Percentiles rank a stretch among this genome's conserved stretches.
Evolutionary conservation across 2,113 vertebrate genomes (phyloP).

Genomic region (Bucco capensis): DNA sequence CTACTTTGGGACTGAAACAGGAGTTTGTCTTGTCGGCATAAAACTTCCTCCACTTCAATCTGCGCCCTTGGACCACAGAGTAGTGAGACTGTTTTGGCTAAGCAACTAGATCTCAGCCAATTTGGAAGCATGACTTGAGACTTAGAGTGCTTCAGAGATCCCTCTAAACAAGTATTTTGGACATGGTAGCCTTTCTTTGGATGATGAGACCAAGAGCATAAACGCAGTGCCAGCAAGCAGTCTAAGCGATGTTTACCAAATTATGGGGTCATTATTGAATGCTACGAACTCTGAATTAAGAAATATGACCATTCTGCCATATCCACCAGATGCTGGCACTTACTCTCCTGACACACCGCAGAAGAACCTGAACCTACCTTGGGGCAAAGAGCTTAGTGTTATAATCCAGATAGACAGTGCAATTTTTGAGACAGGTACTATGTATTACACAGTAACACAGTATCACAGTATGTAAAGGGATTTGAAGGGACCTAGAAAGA

Average conservation of each 20-base stretch:
- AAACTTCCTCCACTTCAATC: too few relatives aligned
- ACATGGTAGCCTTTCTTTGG: background rate
- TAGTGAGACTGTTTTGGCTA: background rate
- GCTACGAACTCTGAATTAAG: background rate
- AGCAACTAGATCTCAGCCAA: background rate
- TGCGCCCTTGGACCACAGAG: too few relatives aligned
- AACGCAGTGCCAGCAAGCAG: background rate
- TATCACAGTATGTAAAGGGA: too few relatives aligned
- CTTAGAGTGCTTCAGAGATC: background rate
- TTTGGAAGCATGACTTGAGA: background rate
- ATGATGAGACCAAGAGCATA: background rate
- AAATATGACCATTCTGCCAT: fast-evolving
- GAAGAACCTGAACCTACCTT: background rate
- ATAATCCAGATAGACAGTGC: fast-evolving
- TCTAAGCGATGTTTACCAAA: fast-evolving
- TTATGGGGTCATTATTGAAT: background rate
- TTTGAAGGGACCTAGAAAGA: too few relatives aligned
- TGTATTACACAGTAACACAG: too few relatives aligned
- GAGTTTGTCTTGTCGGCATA: too few relatives aligned
- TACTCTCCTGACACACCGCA: background rate
- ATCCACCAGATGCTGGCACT: background rate
- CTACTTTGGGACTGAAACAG: too few relatives aligned
- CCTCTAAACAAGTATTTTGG: background rate
- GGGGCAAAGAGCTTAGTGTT: background rate
- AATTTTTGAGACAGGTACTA: background rate